Base-by-base conservation (phyloP, 1,140 invertebrate genomes). In the Apocrypta bakeri region DNA sequence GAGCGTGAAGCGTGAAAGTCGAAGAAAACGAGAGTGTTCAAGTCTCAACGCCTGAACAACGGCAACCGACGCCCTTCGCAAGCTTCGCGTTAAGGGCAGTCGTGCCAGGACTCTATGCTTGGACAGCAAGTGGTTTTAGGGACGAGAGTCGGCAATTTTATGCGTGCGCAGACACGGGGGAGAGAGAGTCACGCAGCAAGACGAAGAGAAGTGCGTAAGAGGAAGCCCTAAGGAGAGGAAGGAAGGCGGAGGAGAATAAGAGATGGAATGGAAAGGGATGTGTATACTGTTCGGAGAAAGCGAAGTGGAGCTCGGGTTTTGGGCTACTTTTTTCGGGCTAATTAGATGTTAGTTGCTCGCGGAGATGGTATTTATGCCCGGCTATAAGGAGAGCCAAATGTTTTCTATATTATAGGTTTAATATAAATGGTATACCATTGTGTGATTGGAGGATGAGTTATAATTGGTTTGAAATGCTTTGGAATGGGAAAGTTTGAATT, bases 121-220 rank as follows among this genome's bases (percentile, higher is more conserved):
- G 77, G 42, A 21, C 24, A 83, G 82, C 63, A 83, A 79, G 82
- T 83, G 33, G 61, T 83, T 74, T 75, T 78, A 78, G 81, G 75
- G 75, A 56, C 73, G 64, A 8, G 75, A 42, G 48, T 24, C 17
- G 37, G 24, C 79, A 75, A 76, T 77, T 82, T 77, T 25, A 75
- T 77, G 81, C 81, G 80, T 81, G 73, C 80, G 80, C 73, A 76
- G 79, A 40, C 66, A 31, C 25, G 21, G 33, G 27, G 33, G 33
- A 72, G 42, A 40, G 48, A 6, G n/a, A n/a, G n/a, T n/a, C 40
- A 12, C 63, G 8, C n/a, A 24, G 25, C 24, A 25, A 9, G 63
- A 8, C 24, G 9, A 25, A 66, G 63, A 66, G 27, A 56, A 63
- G 79, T 74, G 79, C 79, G 61, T 71, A 66, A 27, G 33, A 11